Percentiles rank a stretch among this genome's conserved stretches.
Conservation (phyloP, 1,140 invertebrate genomes). For the Elysia chlorotica region DNA sequence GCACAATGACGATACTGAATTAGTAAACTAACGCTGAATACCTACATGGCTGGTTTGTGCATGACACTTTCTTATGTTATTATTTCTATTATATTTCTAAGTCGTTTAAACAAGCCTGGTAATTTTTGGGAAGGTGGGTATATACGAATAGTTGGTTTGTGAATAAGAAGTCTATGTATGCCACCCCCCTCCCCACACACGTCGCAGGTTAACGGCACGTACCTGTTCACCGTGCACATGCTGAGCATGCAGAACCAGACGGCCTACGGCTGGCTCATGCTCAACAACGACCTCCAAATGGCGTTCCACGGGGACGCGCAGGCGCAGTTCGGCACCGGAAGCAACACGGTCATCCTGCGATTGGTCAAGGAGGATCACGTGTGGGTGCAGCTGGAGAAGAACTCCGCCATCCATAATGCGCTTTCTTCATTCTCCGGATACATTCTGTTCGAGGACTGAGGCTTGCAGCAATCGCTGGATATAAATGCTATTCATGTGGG, state of each 20-base stretch:
- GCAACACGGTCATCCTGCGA: conserved; percentile 55
- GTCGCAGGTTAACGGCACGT: conserved; percentile 56
- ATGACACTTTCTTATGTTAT: too few species aligned
- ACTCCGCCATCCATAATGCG: conserved; percentile 57
- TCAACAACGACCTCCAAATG: conserved; percentile 56
- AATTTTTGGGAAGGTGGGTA: too few species aligned
- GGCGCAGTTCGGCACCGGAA: conserved; percentile 55
- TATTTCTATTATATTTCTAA: too few species aligned
- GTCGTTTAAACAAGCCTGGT: too few species aligned
- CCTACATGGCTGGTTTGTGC: too few species aligned
- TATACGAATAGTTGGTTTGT: background rate
- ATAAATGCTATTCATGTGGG: background rate
- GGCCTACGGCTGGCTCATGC: conserved; percentile 59
- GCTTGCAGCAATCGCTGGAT: background rate
- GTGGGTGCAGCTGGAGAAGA: conserved; percentile 57
- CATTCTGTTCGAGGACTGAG: conserved; percentile 47
- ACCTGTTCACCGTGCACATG: conserved; percentile 56
- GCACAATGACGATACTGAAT: too few species aligned
- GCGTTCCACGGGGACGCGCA: conserved; percentile 58
- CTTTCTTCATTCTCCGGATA: conserved; percentile 60
- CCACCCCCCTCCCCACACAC: too few species aligned
- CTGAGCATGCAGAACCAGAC: conserved; percentile 51
- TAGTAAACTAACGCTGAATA: too few species aligned
- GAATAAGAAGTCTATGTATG: too few species aligned
- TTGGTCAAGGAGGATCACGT: conserved; percentile 54